phyloP scores from a whole-genome alignment of 2,888 invertebrate genomes.

The Drosophila gaucha region DNA sequence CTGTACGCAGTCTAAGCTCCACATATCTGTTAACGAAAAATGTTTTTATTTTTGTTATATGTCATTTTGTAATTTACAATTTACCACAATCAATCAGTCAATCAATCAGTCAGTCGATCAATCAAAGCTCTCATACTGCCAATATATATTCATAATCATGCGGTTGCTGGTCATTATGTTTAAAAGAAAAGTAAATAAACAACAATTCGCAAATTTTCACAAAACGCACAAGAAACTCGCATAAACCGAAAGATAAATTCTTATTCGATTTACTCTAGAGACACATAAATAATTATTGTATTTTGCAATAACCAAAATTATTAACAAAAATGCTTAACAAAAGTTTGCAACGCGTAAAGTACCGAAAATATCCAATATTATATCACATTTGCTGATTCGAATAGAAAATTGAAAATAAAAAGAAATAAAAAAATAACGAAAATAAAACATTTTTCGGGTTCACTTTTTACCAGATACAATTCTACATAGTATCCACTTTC shows the following conservation, averaged over 20 bases:
- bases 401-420: constrained; percentile 11
- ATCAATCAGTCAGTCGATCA: constrained; percentile 49
- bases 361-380: constrained; percentile 6
- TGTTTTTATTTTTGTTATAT: constrained; percentile 83
- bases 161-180: constrained; percentile 73
- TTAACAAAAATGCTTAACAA: constrained; percentile 73
- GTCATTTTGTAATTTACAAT: constrained; percentile 61
- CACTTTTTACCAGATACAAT: constrained; percentile 52
- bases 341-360: too few relatives aligned
- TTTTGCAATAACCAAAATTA: constrained; percentile 84
- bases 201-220: constrained; percentile 53
- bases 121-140: constrained; percentile 60
- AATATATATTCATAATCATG: constrained; percentile 64
- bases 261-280: constrained; percentile 24
- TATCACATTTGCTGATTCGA: constrained; percentile 25
- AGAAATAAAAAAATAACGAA: constrained; percentile 66
- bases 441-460: constrained; percentile 85
- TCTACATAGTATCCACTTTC: constrained; percentile 37
- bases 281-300: constrained; percentile 72
- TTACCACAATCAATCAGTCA: constrained; percentile 40
- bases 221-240: constrained; percentile 66
- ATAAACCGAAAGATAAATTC: constrained; percentile 22
- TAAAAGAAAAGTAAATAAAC: constrained; percentile 39
- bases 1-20: constrained; percentile 53
- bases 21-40: constrained; percentile 83